Conservation (phyloP, 2,888 invertebrate species). For the Lapara coniferarum region DNA sequence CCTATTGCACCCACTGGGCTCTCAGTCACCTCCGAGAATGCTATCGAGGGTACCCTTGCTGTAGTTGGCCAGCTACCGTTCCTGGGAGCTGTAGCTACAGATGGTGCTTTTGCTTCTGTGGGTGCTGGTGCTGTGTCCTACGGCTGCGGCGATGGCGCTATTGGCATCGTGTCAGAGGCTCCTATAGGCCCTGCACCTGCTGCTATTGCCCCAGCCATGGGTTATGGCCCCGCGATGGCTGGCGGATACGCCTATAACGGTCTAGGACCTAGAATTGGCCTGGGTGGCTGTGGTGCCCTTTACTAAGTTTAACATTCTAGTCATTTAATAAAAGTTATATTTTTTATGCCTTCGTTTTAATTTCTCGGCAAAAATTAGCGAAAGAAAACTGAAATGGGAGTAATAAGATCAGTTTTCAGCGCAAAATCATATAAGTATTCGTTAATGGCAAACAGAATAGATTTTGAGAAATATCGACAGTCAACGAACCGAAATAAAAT, state of each 20-base stretch:
- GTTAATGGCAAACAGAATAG: too few species aligned
- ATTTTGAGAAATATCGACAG: too few species aligned
- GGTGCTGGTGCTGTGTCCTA: constrained; percentile 49
- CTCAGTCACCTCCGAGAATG: constrained; percentile 54
- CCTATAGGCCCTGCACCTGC: constrained; percentile 30
- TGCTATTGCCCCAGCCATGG: constrained; percentile 31
- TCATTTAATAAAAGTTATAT: constrained; percentile 6
- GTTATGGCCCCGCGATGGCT: constrained; percentile 21
- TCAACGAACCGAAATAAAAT: too few species aligned
- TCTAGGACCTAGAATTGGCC: background rate
- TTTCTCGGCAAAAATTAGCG: too few species aligned
- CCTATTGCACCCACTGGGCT: constrained; percentile 51
- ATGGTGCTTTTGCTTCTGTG: constrained; percentile 46
- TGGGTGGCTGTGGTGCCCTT: constrained; percentile 13
- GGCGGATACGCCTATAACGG: constrained; percentile 17
- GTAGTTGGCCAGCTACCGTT: constrained; percentile 52
- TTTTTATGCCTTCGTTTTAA: background rate
- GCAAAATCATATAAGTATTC: too few species aligned
- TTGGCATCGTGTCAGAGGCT: constrained; percentile 36
- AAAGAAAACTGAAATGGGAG: too few species aligned
- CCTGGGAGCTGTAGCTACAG: constrained; percentile 48
- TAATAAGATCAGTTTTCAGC: too few species aligned
- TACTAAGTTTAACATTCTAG: constrained; percentile 17
- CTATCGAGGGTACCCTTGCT: constrained; percentile 46
- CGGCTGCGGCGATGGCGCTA: constrained; percentile 43